phyloP scores from a whole-genome alignment of 1,140 invertebrate species.

The Meloidogyne exigua region DNA sequence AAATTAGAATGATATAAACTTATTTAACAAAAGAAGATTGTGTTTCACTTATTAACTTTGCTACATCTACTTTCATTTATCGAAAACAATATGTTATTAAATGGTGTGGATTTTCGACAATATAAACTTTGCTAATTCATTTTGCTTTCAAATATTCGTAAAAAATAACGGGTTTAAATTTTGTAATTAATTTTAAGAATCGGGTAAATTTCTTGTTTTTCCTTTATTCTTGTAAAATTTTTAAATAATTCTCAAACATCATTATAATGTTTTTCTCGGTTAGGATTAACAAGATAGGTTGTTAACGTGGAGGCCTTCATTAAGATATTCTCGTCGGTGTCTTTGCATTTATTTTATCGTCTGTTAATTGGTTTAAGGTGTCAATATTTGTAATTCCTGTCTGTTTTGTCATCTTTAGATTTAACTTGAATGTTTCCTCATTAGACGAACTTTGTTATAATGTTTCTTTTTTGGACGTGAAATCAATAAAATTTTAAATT shows the following conservation, averaged over 20 bases:
- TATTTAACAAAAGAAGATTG: background rate
- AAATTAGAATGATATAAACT: background rate
- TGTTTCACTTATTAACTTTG: background rate
- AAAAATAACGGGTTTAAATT: background rate
- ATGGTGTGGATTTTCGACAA: background rate
- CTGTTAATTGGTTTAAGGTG: no score
- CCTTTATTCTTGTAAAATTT: no score
- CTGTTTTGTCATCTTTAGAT: background rate
- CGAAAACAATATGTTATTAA: background rate
- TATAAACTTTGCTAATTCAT: no score
- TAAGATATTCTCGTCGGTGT: background rate
- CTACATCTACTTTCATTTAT: background rate
- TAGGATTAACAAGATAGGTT: no score
- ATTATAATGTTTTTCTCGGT: no score
- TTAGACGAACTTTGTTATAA: background rate
- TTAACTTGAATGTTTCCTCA: background rate
- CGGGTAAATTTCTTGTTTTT: no score
- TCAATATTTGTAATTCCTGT: no score
- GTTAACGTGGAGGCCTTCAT: no score
- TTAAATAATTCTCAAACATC: no score
- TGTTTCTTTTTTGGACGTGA: background rate
- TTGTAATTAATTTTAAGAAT: background rate
- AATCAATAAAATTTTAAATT: background rate
- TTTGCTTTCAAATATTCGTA: background rate
- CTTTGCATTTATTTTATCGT: no score